Evolutionary conservation across 2,113 vertebrate species (phyloP).

Genomic region (Burhinus bistriatus): DNA sequence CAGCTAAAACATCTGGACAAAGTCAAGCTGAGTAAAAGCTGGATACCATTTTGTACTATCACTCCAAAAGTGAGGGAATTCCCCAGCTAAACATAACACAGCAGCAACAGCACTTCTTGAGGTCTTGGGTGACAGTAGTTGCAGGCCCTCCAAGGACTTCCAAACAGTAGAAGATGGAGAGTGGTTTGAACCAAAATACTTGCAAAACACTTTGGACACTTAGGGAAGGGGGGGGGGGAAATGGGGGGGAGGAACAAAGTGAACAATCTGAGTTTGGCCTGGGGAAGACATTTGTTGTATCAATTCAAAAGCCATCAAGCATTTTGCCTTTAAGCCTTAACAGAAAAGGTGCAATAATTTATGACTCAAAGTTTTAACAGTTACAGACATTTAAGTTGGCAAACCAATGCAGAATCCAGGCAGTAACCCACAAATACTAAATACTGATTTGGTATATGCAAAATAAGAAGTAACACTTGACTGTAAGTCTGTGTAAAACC

Average conservation of each 20-base stretch:
- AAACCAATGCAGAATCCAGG: neutral
- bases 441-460: neutral
- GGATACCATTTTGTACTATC: neutral
- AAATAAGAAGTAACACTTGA: neutral
- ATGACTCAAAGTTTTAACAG: neutral
- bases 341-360: neutral
- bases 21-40: neutral
- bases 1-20: neutral
- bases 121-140: neutral
- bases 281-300: neutral
- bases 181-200: neutral
- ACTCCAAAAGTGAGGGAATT: neutral
- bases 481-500: neutral
- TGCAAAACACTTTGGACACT: neutral
- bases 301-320: neutral
- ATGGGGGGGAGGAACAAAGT: neutral
- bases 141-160: neutral
- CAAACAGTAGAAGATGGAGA: neutral
- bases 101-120: neutral
- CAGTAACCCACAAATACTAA: neutral
- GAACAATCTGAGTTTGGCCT: neutral
- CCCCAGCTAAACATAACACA: neutral
- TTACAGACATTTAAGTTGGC: neutral
- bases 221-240: neutral
- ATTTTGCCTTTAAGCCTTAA: neutral